Base-by-base conservation (phyloP, 2,797 vertebrate genomes). In the Neosilurus mollespiculum region DNA sequence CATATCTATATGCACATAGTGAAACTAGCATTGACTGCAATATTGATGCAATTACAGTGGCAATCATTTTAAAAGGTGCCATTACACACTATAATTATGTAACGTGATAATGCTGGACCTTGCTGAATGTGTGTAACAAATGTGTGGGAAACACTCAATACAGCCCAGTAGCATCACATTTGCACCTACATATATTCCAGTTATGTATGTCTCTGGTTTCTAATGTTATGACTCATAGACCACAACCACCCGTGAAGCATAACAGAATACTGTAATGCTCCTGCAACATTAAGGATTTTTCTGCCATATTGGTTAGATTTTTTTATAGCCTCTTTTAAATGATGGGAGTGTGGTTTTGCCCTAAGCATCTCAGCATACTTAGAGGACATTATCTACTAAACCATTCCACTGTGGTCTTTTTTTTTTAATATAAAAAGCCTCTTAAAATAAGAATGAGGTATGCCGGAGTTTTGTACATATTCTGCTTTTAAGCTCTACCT, bases 131-230 rank as follows among this genome's bases (percentile, higher is more conserved):
- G 78, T 75, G 69, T 26, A 65, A 72, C 56, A 78, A 70, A 62
- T 83, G 49, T 79, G 77, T 65, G 61, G 43, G 61, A 78, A 80
- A 73, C 49, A 59, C 30, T 58, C 49, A 16, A 2, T 72, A 16
- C 24, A 20, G 9, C 24, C 56, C 56, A 61, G 24, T 5, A 30
- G 20, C 56, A 43, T 77, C 54, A 76, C 72, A 59, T 26, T 26
- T 37, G 72, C 20, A 26, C 54, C 72, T 76, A 76, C 78, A 66
- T 84, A 84, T 9, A 56, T 30, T 43, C 54, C 51, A 66, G 69
- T 66, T 80, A 59, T 80, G 72, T 83, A 83, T 59, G 24, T 58
- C 53, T 80, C 59, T 80, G 83, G 24, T 80, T 80, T 64, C 37
- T 24, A 64, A 24, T 14, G 64, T 51, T 16, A 51, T 78, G 76